Base-by-base conservation (phyloP, 64 coral and sea anemone genomes). In the Actinia tenebrosa region DNA sequence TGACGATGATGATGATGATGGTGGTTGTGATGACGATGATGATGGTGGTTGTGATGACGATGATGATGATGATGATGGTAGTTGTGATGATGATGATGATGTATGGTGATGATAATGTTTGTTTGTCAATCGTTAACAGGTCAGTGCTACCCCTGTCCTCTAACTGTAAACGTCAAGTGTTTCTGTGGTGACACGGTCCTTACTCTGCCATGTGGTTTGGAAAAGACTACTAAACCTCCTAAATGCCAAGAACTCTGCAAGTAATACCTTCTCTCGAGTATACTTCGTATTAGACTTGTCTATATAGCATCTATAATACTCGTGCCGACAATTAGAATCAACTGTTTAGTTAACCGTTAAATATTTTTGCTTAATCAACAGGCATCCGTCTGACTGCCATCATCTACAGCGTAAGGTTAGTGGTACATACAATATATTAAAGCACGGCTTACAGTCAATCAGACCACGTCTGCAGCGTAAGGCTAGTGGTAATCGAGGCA, bases 181-280 rank as follows among this genome's bases (percentile, higher is more conserved):
- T 95, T 95, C 64, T 98, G 96, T 93, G 96, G 88, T 23, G n/a
- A 84, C 19, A 98, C 96, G 64, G 88, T 78, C 17, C 44, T 98
- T 1, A 90, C 90, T 17, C 25, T 98, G n/a, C 96, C 92, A 17
- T 98, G 96, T 86, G 96, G 96, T 7, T 56, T 91, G 47, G 96
- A 98, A 60, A 94, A 80, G 88, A 89, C 85, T 60, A 95, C 96
- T 13, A 98, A 92, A 55, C 96, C 96, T 62, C 96, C 96, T 9
- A 98, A 94, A 78, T 98, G 96, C 83, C 56, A 87, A 86, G 93
- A 98, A 86, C 80, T 91, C 3, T 98, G 96, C 96, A 98, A 83
- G 96, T 98, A 84, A 80, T 86, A 18, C 63, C 6, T 8, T 23
- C 5, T 66, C 3, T n/a, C 20, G 15, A n/a, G 63, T 66, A 66